These are phyloP conservation scores for Tetranychus urticae DNA, from an alignment of 1,140 invertebrate species.

Conservation along the genomic window DNA sequence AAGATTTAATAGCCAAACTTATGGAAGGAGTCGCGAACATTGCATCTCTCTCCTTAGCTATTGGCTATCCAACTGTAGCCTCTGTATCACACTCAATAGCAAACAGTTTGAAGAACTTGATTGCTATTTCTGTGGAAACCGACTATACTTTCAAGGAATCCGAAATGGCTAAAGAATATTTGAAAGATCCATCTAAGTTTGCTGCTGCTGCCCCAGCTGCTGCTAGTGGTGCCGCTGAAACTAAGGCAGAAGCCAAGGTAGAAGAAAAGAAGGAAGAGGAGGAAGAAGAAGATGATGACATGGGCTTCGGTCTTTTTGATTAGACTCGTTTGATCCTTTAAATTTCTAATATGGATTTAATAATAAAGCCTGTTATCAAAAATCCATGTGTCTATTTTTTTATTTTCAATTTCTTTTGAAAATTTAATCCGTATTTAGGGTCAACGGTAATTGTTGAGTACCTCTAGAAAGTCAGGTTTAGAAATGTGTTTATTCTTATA, in stretches of 20 bases:
- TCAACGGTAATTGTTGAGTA: too few relatives aligned
- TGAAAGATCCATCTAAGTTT: constrained; percentile 77
- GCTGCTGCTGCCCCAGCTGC: constrained; percentile 30
- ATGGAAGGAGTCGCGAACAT: constrained; percentile 74
- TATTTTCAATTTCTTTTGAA: too few relatives aligned
- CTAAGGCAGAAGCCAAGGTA: constrained; percentile 41
- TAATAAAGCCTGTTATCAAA: too few relatives aligned
- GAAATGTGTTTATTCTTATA: too few relatives aligned
- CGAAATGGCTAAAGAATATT: constrained; percentile 31
- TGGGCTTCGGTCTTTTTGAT: constrained; percentile 89
- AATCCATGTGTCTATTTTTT: too few relatives aligned
- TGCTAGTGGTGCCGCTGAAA: constrained; percentile 32
- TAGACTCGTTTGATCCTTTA: constrained; percentile 25
- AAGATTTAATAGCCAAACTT: constrained; percentile 75
- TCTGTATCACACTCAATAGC: constrained; percentile 89
- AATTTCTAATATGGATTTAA: too few relatives aligned
- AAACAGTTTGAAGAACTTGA: constrained; percentile 92
- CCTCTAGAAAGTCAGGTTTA: too few relatives aligned
- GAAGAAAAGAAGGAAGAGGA: constrained; percentile 50
- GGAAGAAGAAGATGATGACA: constrained; percentile 82
- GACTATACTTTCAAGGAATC: constrained; percentile 88
- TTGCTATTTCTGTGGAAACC: constrained; percentile 84
- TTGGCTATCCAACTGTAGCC: constrained; percentile 86
- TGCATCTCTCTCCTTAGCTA: constrained; percentile 71
- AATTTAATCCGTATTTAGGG: too few relatives aligned